Evolutionary conservation across 2,888 invertebrate species (phyloP).

Genomic region (Melanostoma scalare): DNA sequence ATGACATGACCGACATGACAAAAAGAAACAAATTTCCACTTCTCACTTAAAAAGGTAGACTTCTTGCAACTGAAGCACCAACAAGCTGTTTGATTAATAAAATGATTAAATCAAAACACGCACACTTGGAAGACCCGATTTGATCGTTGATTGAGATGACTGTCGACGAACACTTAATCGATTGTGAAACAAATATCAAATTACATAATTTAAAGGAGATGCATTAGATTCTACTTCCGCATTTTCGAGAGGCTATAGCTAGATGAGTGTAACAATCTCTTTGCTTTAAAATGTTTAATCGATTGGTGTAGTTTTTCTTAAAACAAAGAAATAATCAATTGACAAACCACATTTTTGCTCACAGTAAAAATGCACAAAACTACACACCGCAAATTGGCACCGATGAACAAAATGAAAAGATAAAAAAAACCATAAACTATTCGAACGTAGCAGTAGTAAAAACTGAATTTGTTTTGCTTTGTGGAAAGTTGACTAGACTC

Average conservation of each 20-base stretch:
- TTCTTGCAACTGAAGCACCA: not conserved
- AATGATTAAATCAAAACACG: no score
- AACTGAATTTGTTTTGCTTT: not conserved
- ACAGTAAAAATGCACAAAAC: not conserved
- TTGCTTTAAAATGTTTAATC: not conserved
- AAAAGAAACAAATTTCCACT: constrained; percentile 19
- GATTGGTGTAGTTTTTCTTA: not conserved
- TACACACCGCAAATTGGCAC: not conserved
- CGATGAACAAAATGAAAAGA: constrained; percentile 5
- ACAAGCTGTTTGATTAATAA: no score
- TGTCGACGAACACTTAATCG: not conserved
- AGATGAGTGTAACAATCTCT: no score
- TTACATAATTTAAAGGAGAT: not conserved
- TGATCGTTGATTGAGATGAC: no score
- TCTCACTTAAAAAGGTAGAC: constrained; percentile 5
- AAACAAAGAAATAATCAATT: not conserved
- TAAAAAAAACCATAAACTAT: constrained; percentile 7
- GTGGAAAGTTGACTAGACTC: not conserved
- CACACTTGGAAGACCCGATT: constrained; percentile 3
- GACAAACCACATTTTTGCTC: not conserved
- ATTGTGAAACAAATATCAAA: not conserved
- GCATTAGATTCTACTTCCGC: not conserved
- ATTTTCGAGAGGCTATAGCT: no score
- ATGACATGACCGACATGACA: constrained; percentile 17
- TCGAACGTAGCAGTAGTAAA: constrained; percentile 1